phyloP scores from a whole-genome alignment of 2,113 vertebrate genomes.

The Gnathonemus echidnorhynchus region DNA sequence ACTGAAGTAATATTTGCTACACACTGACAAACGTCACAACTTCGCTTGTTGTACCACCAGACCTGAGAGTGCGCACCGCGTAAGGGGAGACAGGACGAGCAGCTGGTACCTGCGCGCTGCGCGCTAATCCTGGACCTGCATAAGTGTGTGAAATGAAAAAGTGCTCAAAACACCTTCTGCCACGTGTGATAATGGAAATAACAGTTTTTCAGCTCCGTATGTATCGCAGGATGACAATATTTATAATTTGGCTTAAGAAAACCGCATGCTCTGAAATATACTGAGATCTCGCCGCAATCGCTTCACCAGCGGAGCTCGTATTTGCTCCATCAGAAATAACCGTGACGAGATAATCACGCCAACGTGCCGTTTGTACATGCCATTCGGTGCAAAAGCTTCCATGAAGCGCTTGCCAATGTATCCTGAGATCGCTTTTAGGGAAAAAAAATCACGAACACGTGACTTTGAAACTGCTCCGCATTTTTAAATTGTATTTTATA shows the following conservation, averaged over 20 bases:
- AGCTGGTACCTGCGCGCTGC: not conserved
- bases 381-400: not conserved
- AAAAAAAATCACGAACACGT: not conserved
- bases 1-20: not conserved
- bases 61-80: not conserved
- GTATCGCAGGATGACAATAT: not conserved
- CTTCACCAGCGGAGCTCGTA: not conserved
- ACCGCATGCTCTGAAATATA: not conserved
- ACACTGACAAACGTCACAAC: not conserved
- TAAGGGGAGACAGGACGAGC: not conserved
- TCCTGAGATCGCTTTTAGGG: not conserved
- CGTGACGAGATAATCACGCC: not conserved
- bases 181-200: not conserved
- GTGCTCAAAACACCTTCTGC: not conserved
- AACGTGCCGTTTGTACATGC: not conserved
- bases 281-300: not conserved
- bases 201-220: not conserved
- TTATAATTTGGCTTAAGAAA: not conserved
- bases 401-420: not conserved
- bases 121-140: not conserved
- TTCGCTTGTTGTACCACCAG: not conserved
- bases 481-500: not conserved
- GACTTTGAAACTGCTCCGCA: not conserved
- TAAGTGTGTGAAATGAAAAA: not conserved
- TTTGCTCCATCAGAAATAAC: not conserved